phyloP scores from a whole-genome alignment of 2,113 vertebrate species.

The Cinclus cinclus region DNA sequence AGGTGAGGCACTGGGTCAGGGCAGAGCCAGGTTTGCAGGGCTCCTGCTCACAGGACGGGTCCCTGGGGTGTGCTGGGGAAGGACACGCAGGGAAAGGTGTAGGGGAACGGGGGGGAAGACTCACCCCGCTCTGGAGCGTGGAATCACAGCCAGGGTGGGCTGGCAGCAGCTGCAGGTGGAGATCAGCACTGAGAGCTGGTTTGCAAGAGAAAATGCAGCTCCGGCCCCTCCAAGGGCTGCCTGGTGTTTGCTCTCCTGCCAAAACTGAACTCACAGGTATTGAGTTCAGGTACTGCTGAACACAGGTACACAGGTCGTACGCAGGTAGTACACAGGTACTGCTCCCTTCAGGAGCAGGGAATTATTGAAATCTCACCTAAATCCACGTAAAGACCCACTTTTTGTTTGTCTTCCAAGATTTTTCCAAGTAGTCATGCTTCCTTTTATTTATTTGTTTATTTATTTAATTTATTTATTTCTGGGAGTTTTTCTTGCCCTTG shows the following conservation, averaged over 20 bases:
- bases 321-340: no score
- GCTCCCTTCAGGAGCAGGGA: background rate
- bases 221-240: background rate
- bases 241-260: background rate
- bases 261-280: no score
- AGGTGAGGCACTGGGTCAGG: conserved; percentile 6
- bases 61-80: background rate
- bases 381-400: fast-evolving
- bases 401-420: background rate
- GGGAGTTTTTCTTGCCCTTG: fast-evolving
- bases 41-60: background rate
- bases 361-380: background rate
- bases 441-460: background rate
- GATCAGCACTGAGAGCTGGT: background rate
- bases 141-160: background rate
- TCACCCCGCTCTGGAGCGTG: background rate
- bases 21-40: background rate
- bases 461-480: background rate
- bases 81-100: background rate
- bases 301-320: background rate
- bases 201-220: background rate
- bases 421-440: background rate
- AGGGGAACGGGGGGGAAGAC: background rate
- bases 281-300: background rate
- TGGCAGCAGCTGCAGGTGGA: background rate